Evolutionary conservation across 2,113 vertebrate genomes (phyloP).

Genomic region (Romanogobio albipinnatus): DNA sequence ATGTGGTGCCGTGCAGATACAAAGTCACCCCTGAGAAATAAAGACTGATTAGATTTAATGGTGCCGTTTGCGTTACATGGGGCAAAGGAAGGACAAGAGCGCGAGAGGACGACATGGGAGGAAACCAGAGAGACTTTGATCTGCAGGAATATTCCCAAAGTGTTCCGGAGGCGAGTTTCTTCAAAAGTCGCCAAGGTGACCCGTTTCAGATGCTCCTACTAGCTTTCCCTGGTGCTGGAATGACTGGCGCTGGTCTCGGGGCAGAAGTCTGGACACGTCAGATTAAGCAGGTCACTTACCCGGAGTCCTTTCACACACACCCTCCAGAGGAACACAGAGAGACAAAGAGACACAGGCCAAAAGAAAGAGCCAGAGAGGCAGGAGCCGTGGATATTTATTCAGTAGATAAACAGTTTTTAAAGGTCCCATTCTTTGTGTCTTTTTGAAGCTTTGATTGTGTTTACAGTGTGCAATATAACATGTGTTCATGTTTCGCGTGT

Average conservation of each 20-base stretch:
- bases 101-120: constrained; percentile 7
- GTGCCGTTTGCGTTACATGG: constrained; percentile 9
- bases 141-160: constrained; percentile 12
- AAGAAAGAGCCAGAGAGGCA: neutral
- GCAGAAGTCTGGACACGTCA: constrained; percentile 53
- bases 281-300: constrained; percentile 66
- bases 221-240: constrained; percentile 43
- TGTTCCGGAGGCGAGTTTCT: constrained; percentile 30
- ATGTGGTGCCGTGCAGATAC: constrained; percentile 19
- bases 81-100: constrained; percentile 1
- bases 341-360: neutral
- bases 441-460: too few species aligned
- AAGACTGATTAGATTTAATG: constrained; percentile 27
- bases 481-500: too few species aligned
- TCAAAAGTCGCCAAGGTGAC: constrained; percentile 35
- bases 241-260: constrained; percentile 60
- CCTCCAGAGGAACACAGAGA: constrained; percentile 6
- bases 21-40: constrained; percentile 46
- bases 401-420: neutral
- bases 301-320: constrained; percentile 45
- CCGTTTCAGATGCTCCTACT: constrained; percentile 41
- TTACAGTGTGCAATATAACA: too few species aligned
- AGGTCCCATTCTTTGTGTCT: too few species aligned
- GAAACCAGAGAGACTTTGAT: constrained; percentile 20
- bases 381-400: neutral